Base-by-base conservation (phyloP, 2,797 vertebrate genomes). In the Sebastes reedi region DNA sequence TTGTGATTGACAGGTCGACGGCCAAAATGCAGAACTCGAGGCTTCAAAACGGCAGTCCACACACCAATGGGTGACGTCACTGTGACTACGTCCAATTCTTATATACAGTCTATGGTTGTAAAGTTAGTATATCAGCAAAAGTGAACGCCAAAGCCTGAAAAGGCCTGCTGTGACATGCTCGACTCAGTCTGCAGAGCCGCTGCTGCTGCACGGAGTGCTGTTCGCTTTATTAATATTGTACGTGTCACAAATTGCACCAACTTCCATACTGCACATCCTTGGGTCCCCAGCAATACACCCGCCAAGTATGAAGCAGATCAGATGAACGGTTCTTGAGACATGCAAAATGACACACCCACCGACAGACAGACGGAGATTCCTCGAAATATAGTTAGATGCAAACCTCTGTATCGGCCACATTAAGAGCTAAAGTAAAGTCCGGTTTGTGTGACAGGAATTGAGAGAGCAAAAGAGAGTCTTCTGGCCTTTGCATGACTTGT, bases 401-500 rank as follows among this genome's bases (percentile, higher is more conserved):
- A 72, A 59, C 56, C 20, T 11, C 1, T 55, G 3, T 29, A 8
- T 6, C 16, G 32, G 5, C 66, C 50, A 55, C 8, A 24, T 77
- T 46, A 60, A 56, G 7, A 29, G 34, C 13, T n/a, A n/a, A 5
- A 5, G 4, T 34, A 46, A 50, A 56, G 54, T 58, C 24, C 25
- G 7, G 6, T 54, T 75, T 72, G 39, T 78, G 60, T 39, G 64
- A 67, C 29, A 58, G 25, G 34, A 59, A 13, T 13, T 30, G 12
- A 54, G n/a, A 25, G 46, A 67, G 52, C 52, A 67, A 69, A 64
- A 85, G 58, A 29, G 14, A 84, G 22, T 24, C 14, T 30, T 24
- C 54, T 88, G 83, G 42, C 88, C 86, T 85, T 68, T 74, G 65
- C 20, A 8, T 85, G 89, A 91, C 93, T 83, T 20, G 22, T 80